Percentiles rank a stretch among this genome's conserved stretches.
Evolutionary conservation across 2,113 vertebrate species (phyloP).

Genomic region (Fregetta grallaria): DNA sequence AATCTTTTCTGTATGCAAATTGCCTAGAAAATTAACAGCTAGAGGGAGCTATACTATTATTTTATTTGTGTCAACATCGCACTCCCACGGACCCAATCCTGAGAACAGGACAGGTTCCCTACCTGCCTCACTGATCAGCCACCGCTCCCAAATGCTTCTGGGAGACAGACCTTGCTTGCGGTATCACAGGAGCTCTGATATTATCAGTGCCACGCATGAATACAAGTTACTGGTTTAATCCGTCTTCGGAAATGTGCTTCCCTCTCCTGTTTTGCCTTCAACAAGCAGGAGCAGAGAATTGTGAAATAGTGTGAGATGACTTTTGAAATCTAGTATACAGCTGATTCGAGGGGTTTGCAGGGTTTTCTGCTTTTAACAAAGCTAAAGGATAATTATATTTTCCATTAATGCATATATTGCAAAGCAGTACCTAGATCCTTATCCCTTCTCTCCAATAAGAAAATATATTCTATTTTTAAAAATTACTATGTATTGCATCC

Average conservation of each 20-base stretch:
- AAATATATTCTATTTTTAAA: not conserved
- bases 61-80: not conserved
- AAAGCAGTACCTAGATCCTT: not conserved
- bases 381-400: not conserved
- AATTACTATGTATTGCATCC: not conserved
- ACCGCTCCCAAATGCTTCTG: not conserved
- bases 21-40: not conserved
- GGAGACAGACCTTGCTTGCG: not conserved
- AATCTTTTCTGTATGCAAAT: not conserved
- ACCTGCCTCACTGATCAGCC: not conserved
- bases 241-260: not conserved
- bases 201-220: not conserved
- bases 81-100: not conserved
- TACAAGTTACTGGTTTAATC: not conserved
- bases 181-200: not conserved
- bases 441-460: not conserved
- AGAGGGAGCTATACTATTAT: not conserved
- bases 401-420: not conserved
- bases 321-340: not conserved
- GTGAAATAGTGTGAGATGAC: not conserved
- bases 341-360: not conserved
- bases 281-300: not conserved
- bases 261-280: not conserved
- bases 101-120: not conserved
- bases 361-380: not conserved